phyloP scores from a whole-genome alignment of 2,888 invertebrate genomes.

The Thymelicus acteon region DNA sequence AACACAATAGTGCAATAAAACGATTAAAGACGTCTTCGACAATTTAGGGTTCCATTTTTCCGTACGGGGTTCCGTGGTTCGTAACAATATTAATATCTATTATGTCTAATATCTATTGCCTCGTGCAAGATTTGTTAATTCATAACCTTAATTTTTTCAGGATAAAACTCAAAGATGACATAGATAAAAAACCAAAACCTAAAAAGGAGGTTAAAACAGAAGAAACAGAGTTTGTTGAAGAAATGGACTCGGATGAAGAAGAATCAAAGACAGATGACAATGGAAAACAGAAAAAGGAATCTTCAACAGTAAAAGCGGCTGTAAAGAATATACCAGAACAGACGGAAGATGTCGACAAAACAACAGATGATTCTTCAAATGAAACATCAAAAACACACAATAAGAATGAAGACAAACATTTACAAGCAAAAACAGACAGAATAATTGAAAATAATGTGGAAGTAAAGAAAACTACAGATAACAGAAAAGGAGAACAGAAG shows the following conservation, averaged over 20 bases:
- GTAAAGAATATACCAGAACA: conserved; percentile 22
- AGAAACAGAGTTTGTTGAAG: conserved; percentile 81
- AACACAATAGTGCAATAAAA: too few relatives aligned
- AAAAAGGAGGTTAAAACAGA: conserved; percentile 54
- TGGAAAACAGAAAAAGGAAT: conserved; percentile 30
- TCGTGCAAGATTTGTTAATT: not conserved
- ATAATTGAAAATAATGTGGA: not conserved
- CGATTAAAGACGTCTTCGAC: too few relatives aligned
- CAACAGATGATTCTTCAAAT: not conserved
- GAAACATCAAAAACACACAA: not conserved
- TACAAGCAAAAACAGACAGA: not conserved
- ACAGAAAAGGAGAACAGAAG: not conserved
- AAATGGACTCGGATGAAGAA: conserved; percentile 79
- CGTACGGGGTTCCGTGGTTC: too few relatives aligned
- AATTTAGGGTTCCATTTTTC: too few relatives aligned
- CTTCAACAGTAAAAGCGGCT: conserved; percentile 22
- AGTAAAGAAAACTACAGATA: not conserved
- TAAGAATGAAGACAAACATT: not conserved
- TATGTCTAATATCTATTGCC: too few relatives aligned
- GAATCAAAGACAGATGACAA: conserved; percentile 39
- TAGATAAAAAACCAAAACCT: conserved; percentile 59
- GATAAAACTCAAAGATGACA: conserved; percentile 79
- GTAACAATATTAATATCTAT: too few relatives aligned
- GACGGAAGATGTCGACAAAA: conserved; percentile 22
- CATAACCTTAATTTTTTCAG: conserved; percentile 50